A percentile compares a stretch with the other conserved stretches of the same genome.
These are phyloP conservation scores for Apeira syringaria DNA, from an alignment of 2,888 invertebrate genomes.

Conservation along the genomic window DNA sequence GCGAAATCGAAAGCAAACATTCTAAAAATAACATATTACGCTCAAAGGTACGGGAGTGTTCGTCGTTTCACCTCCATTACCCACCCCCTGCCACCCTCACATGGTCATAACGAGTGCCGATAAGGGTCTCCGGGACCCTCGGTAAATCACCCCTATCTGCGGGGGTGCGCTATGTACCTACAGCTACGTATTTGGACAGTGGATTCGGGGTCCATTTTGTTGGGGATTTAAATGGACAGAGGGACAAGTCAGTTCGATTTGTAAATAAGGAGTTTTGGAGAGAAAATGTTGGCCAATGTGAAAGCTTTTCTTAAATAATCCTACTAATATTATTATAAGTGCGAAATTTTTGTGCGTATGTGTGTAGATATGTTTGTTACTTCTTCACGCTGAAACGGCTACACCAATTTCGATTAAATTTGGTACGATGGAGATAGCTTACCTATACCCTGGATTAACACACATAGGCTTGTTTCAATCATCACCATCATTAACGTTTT, in stretches of 20 bases:
- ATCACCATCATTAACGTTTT: too few species aligned
- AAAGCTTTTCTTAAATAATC: too few species aligned
- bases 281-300: neutral
- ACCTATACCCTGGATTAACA: too few species aligned
- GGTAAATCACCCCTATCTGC: slow-evolving; percentile 78
- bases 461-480: too few species aligned
- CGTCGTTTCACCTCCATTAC: slow-evolving; percentile 55
- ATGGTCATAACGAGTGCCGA: slow-evolving; percentile 82
- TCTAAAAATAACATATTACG: slow-evolving; percentile 77
- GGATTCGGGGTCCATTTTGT: slow-evolving; percentile 32
- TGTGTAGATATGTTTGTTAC: too few species aligned
- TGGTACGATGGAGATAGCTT: too few species aligned
- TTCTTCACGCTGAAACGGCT: too few species aligned
- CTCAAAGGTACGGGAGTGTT: slow-evolving; percentile 61
- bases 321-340: too few species aligned
- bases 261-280: slow-evolving; percentile 2
- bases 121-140: slow-evolving; percentile 80
- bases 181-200: slow-evolving; percentile 54
- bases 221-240: slow-evolving; percentile 21
- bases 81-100: slow-evolving; percentile 69
- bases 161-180: slow-evolving; percentile 71
- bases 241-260: slow-evolving; percentile 15
- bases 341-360: too few species aligned
- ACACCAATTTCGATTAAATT: too few species aligned
- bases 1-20: slow-evolving; percentile 61